Evolutionary conservation across 2,113 vertebrate genomes (phyloP), one percentile per base, ranked within the genome.

Genomic region (Todiramphus saurophagus): DNA sequence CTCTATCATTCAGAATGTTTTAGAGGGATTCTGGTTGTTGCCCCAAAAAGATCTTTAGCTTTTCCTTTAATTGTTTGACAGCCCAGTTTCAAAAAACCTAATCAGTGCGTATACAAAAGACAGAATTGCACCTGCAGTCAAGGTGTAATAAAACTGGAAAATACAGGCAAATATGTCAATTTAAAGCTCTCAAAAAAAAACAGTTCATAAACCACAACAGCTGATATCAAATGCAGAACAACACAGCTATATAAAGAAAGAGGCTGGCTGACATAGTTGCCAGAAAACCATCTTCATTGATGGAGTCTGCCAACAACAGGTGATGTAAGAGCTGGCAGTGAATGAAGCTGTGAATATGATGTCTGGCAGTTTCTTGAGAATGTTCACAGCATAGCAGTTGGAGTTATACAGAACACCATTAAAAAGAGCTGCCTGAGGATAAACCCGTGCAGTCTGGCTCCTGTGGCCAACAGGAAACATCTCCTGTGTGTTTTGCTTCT

Each of bases 251-350:
- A 68, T 63, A 91, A 82, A 87, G 79, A 87, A 58, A 56, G 68
- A 73, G 28, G 17, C 0, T 92, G 69, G 48, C 86, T 93, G 77
- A 79, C 30, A 69, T 60, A 19, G 62, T 30, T 75, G 35, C 70
- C 87, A 96, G 93, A 97, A 93, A 87, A 68, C 37, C 3, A 0
- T 93, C 74, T 77, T 76, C 44, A n/a, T 48, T 82, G 58, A 90
- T 76, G 50, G 37, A 76, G 46, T 73, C 50, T 89, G 91, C 94
- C 93, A 96, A 56, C 53, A 89, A 20, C 77, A 94, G 81, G 83
- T 95, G 91, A 94, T 87, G 76, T 77, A 84, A 96, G 78, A 76
- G 44, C 81, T 94, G 93, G 87, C 89, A 83, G 5, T 48, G 62
- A 80, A 64, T 46, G 44, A 76, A 60, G 20, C 44, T 2, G 16